These are phyloP conservation scores for Anthopleura xanthogrammica DNA, from an alignment of 92 coral and sea anemone species.

Conservation along the genomic window DNA sequence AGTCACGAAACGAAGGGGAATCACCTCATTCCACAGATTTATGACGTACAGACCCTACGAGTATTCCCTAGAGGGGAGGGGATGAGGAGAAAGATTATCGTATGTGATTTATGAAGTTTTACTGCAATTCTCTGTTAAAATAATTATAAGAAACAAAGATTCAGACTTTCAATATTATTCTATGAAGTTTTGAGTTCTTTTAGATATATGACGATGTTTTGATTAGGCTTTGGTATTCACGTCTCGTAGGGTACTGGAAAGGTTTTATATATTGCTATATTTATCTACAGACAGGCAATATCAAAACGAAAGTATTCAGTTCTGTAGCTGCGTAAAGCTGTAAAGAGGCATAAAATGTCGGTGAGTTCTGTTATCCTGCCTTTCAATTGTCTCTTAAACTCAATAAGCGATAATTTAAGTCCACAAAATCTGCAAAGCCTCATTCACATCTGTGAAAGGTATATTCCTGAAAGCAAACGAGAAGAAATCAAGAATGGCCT, in stretches of 20 bases:
- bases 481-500: slow-evolving; percentile 60
- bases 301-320: not conserved
- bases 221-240: not conserved
- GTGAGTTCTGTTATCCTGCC: slow-evolving; percentile 39
- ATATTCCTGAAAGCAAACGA: slow-evolving; percentile 48
- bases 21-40: slow-evolving; percentile 15
- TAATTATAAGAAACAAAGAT: too few relatives aligned
- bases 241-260: not conserved
- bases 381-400: slow-evolving; percentile 66
- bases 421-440: slow-evolving; percentile 64
- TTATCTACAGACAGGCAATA: not conserved
- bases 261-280: not conserved
- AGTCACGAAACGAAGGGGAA: slow-evolving; percentile 2
- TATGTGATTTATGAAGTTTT: not conserved
- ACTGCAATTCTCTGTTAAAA: not conserved
- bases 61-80: not conserved
- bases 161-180: too few relatives aligned
- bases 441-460: slow-evolving; percentile 52
- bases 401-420: slow-evolving; percentile 68
- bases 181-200: too few relatives aligned
- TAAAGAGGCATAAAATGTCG: too few relatives aligned
- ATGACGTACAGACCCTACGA: not conserved
- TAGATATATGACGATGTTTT: not conserved
- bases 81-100: not conserved
- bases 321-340: not conserved